Base-by-base conservation (phyloP, 30 jellyfish, hydroid and myxozoan genomes). In the Pseudorhiza aurosa region DNA sequence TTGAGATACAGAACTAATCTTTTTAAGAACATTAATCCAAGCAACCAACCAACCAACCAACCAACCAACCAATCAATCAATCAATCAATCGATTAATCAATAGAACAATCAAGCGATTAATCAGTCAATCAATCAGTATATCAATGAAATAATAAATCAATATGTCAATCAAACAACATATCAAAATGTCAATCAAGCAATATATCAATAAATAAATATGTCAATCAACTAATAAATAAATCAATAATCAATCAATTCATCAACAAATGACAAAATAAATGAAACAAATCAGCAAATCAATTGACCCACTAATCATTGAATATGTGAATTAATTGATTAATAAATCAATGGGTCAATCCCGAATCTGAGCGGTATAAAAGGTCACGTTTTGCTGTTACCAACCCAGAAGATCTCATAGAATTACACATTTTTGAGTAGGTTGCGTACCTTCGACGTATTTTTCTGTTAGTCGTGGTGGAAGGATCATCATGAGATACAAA, bases 401-500 rank as follows among this genome's bases (percentile, higher is more conserved):
- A n/a, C 11, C 8, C 10, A 53, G 68, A 17, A 53, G 68, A 53
- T 8, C 22, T 53, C 8, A 53, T 9, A 12, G 5, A 58, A 2
- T 4, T 2, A 45, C 0, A 30, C 17, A 22, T 1, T 73, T 3
- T 2, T 0, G 29, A 78, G 31, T 22, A 46, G 31, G 43, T 19
- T 2, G n/a, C 90, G 56, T 72, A 92, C 98, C 96, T 33, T 46
- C 65, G 21, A 85, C 96, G 27, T 78, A 65, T n/a, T 65, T 57
- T 29, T 68, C 92, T 33, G 97, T 62, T 26, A 82, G 77, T 22
- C 98, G 87, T 25, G 96, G 96, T 2, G 90, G 81, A 29, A 81
- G 37, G 10, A 87, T 87, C 97, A 86, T 92, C 84, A 76, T 57
- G 19, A 86, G 26, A 59, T 92, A 92, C 55, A 92, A 50, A 47